These are phyloP conservation scores for Penelope pileata DNA, from an alignment of 2,113 vertebrate genomes.

Conservation along the genomic window DNA sequence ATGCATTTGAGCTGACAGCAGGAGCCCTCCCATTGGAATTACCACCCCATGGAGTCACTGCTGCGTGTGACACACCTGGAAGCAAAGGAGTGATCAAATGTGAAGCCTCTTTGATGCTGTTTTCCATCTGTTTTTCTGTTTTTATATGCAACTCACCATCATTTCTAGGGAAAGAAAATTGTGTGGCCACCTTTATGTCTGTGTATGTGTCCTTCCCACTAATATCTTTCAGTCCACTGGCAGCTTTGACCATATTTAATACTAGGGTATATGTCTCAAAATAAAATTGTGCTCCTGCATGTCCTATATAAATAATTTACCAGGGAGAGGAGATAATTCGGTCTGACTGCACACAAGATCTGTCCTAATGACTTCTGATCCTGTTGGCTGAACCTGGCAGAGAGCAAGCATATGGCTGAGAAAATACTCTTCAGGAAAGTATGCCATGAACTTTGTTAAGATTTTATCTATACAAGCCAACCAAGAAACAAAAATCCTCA, in stretches of 20 bases:
- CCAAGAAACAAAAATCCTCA: neutral
- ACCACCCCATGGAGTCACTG: slow-evolving; percentile 1
- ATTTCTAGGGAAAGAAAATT: neutral
- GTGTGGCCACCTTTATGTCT: neutral
- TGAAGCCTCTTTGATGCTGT: neutral
- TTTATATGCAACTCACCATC: neutral
- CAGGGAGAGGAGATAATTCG: neutral
- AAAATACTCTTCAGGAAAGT: neutral
- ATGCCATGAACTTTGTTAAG: neutral
- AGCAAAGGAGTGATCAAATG: slow-evolving; percentile 7
- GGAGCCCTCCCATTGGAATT: neutral
- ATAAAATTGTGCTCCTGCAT: neutral
- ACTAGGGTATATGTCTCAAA: fast-evolving
- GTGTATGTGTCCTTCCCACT: neutral
- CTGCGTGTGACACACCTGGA: slow-evolving; percentile 18
- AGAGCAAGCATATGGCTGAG: neutral
- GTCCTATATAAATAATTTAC: neutral
- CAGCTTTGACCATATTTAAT: neutral
- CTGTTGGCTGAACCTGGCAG: neutral
- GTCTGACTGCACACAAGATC: neutral
- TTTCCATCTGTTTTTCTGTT: slow-evolving; percentile 4
- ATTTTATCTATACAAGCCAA: neutral
- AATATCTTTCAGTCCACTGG: neutral
- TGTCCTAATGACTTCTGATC: neutral
- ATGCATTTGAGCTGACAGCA: slow-evolving; percentile 19